Evolutionary conservation across 2,888 invertebrate genomes (phyloP).

Genomic region (Drosophila flavopinicola): DNA sequence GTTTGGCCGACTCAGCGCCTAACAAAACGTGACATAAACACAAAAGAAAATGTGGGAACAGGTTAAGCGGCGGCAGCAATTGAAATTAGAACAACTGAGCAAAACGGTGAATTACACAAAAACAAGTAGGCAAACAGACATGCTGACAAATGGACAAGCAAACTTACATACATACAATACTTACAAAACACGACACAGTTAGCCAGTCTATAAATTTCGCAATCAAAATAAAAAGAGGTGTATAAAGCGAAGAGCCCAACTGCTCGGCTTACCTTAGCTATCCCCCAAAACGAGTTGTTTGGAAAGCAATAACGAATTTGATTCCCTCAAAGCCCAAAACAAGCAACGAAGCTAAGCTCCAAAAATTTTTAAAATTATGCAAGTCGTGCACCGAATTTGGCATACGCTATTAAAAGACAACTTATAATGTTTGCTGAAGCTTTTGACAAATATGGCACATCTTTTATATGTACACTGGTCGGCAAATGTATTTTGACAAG

Average conservation of each 20-base stretch:
- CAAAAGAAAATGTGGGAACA: conserved; percentile 72
- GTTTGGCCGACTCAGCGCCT: conserved; percentile 42
- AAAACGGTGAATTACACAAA: conserved; percentile 67
- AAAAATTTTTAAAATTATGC: conserved; percentile 37
- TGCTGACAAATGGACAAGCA: conserved; percentile 18
- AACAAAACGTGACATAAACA: conserved; percentile 74
- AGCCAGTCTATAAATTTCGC: conserved; percentile 35
- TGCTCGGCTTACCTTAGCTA: conserved; percentile 16
- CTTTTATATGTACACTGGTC: no score
- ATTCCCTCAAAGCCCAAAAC: conserved; percentile 35
- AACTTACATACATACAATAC: neutral
- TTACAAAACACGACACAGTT: conserved; percentile 48
- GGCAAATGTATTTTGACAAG: no score
- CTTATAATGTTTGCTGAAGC: conserved; percentile 5
- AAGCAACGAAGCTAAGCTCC: no score
- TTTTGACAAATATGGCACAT: neutral
- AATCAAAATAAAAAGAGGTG: conserved; percentile 14
- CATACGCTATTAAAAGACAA: conserved; percentile 17
- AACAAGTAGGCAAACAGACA: conserved; percentile 19
- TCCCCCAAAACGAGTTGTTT: conserved; percentile 10
- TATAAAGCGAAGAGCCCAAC: conserved; percentile 22
- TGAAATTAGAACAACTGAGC: conserved; percentile 71
- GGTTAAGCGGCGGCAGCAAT: conserved; percentile 62
- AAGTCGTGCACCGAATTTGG: conserved; percentile 33
- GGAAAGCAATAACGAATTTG: conserved; percentile 13